A percentile compares a stretch with the other conserved stretches of the same genome.
Conservation (phyloP, 2,797 vertebrate species). For the Crenichthys baileyi region DNA sequence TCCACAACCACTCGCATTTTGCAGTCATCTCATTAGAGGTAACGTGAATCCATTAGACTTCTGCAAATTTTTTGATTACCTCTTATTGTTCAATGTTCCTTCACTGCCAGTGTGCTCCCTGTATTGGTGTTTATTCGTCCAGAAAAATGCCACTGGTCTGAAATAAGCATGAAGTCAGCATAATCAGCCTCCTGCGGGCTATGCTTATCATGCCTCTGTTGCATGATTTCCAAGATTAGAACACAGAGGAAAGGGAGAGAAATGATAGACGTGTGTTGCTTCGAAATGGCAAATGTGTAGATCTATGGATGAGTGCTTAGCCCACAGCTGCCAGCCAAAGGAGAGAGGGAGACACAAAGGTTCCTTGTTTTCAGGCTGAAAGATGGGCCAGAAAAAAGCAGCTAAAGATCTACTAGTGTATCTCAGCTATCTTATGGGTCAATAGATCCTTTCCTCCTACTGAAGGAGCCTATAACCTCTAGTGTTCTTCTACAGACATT, state of each 20-base stretch:
- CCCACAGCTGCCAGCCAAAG: conserved; percentile 79
- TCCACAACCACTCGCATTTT: conserved; percentile 65
- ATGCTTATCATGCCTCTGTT: conserved; percentile 65
- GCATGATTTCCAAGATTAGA: conserved; percentile 67
- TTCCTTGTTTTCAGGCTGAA: conserved; percentile 72
- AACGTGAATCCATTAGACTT: conserved; percentile 55
- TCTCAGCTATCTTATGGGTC: conserved; percentile 79
- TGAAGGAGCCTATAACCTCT: conserved; percentile 51
- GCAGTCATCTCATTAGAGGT: conserved; percentile 54
- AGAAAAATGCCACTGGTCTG: conserved; percentile 55
- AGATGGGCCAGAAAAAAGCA: conserved; percentile 70
- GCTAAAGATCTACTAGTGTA: conserved; percentile 75
- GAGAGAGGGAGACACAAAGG: conserved; percentile 72
- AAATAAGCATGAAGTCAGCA: conserved; percentile 59
- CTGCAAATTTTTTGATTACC: conserved; percentile 49
- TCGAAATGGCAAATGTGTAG: conserved; percentile 71
- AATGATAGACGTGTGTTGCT: conserved; percentile 60
- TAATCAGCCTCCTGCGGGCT: conserved; percentile 65
- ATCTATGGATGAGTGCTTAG: conserved; percentile 72
- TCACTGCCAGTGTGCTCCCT: conserved; percentile 20
- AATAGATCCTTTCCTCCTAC: conserved; percentile 64
- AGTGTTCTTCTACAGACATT: conserved; percentile 42
- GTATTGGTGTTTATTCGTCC: conserved; percentile 46
- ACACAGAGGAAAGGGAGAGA: conserved; percentile 28
- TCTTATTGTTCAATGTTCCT: conserved; percentile 38